Evolutionary conservation across 2,797 vertebrate species (phyloP), one percentile per base, ranked within the genome.

Genomic region (Capromys pilorides): DNA sequence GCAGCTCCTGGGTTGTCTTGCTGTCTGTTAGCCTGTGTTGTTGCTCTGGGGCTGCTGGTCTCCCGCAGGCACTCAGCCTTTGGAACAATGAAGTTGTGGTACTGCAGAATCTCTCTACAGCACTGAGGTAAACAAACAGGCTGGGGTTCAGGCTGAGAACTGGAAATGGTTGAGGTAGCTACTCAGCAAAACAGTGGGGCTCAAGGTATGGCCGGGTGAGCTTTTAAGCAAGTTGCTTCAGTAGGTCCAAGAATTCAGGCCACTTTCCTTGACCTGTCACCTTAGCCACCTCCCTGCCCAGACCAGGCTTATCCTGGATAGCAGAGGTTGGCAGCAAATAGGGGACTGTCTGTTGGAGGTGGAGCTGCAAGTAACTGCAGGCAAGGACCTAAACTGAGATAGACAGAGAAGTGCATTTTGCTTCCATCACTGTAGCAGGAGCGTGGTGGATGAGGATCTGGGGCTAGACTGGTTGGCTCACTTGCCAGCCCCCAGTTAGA

Each of bases 121-220:
- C 19, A 1, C 78, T 54, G 59, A 54, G 33, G 73, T 85, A 81
- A 92, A 92, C 81, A 97, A 91, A 75, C 86, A 90, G 82, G 54
- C 91, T 62, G 54, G 67, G 87, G 45, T 28, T 88, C 8, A 84
- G 59, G 45, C 59, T 3, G 9, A 77, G 78, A 85, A 73, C n/a
- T 12, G 83, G 80, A 85, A 57, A 39, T 11, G 45, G 57, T 36
- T 83, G 71, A 64, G 45, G 78, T 69, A 84, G 54, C 54, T 4
- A 0, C 1, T 16, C 9, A 64, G 62, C 13, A 26, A 75, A 85
- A n/a, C 71, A 31, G 1, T 16, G 0, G 31, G 22, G 62, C 33
- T 71, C 41, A 41, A 31, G 64, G 67, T 59, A 18, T n/a, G 45
- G 61, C 24, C 39, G 22, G 86, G 69, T 0, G 5, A 77, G 13